Conservation (phyloP, 2,888 invertebrate genomes). For the Machimus rusticus region DNA sequence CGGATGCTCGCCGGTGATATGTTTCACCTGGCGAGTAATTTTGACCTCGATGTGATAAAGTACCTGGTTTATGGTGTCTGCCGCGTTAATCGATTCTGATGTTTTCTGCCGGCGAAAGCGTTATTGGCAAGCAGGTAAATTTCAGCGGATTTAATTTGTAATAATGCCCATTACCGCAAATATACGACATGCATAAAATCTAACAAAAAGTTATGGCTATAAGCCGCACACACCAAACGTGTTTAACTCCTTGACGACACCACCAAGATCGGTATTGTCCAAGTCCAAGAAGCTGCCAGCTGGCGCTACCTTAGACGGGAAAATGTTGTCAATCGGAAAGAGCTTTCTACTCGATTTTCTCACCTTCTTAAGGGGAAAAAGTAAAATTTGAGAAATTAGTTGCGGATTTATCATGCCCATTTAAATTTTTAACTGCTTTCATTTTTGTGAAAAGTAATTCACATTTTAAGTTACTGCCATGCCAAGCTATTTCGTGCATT, state of each 20-base stretch:
- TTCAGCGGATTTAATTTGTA: conserved; percentile 22
- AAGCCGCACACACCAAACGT: not conserved
- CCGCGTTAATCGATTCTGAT: conserved; percentile 1
- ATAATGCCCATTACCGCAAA: not conserved
- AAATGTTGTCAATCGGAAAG: not conserved
- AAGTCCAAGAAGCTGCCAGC: not conserved
- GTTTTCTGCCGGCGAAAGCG: not conserved
- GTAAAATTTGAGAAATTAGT: not conserved
- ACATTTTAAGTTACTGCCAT: not conserved
- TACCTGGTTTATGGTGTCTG: conserved; percentile 1
- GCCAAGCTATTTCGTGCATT: not conserved
- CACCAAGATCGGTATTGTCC: not conserved
- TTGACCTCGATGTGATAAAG: conserved; percentile 24
- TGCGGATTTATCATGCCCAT: not conserved
- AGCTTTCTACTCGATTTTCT: not conserved
- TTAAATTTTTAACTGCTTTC: not conserved
- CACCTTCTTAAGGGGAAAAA: not conserved
- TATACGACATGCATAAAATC: not conserved
- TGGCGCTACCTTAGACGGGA: not conserved
- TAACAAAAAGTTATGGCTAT: not conserved
- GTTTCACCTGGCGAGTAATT: not conserved
- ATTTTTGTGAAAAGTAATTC: not conserved
- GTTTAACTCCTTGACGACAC: not conserved
- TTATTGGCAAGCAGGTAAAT: not conserved
- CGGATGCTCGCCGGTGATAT: not conserved